Evolutionary conservation across 2,113 vertebrate species (phyloP), one percentile per base, ranked within the genome.

Genomic region (Nothobranchius kuhntae): DNA sequence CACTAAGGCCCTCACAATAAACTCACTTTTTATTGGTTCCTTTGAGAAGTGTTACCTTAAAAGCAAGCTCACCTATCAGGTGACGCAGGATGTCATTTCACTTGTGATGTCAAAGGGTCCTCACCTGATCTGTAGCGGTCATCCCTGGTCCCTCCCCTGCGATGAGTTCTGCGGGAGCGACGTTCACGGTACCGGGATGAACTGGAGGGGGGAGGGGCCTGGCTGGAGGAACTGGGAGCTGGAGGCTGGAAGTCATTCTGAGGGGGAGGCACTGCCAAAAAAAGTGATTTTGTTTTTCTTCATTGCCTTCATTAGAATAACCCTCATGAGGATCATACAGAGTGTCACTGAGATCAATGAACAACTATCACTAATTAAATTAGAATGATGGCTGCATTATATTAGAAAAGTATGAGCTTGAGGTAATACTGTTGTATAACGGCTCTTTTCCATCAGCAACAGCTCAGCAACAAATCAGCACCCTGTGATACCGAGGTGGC

Each of bases 71-170:
- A 47, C n/a, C 17, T 11, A 24, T 24, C 13, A 52, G 17, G 30
- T 24, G 7, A 48, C 12, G 15, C 36, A 57, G 65, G 46, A 50
- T 13, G 17, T 14, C 42, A 12, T 36, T 12, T 54, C 14, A 38
- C 13, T 14, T 2, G 7, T 53, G 46, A 47, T 35, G 47, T n/a
- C 2, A 3, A 38, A 7, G 8, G 2, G 1, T 51, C 17, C 11
- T 6, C 9, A 99, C 97, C 97, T 57, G 97, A 99, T 84, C 97
- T 90, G 9, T 99, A 99, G 14, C 97, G 95, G 26, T 99, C 97
- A 93, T 99, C 97, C 74, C 96, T 86, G 84, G 96, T 95, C 73
- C 97, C 97, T 42, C 96, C 94, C 1, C 78, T 81, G 7, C 92
- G 90, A 60, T 92, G 92, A 0, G 87, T 54, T 42, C 83, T 84